These are phyloP conservation scores for Myiopsitta monachus DNA, from an alignment of 2,113 vertebrate genomes.

Conservation along the genomic window DNA sequence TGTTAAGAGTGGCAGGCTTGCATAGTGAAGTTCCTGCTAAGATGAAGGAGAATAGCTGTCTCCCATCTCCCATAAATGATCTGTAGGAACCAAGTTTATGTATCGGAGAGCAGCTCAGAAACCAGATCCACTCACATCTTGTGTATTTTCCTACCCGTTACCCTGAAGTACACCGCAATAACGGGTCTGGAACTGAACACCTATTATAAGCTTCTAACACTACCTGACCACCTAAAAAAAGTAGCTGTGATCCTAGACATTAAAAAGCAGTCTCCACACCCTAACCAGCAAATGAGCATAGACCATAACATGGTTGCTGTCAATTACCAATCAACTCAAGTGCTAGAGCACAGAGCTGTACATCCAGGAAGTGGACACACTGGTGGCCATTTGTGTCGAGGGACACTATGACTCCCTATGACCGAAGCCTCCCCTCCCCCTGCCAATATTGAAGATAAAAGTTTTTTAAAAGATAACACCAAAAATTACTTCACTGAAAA, in stretches of 20 bases:
- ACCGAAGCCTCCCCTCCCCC: not conserved
- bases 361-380: not conserved
- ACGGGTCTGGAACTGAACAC: not conserved
- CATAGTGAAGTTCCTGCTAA: not conserved
- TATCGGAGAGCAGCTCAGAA: not conserved
- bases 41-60: not conserved
- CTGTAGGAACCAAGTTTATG: not conserved
- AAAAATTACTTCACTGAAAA: not conserved
- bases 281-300: not conserved
- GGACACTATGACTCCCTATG: not conserved
- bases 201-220: not conserved
- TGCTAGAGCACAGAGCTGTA: not conserved
- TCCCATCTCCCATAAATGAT: not conserved
- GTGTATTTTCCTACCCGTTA: not conserved
- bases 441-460: not conserved
- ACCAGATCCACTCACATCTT: not conserved
- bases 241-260: not conserved
- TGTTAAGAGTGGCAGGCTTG: not conserved
- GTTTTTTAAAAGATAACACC: not conserved
- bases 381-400: not conserved
- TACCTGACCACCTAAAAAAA: not conserved
- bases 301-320: not conserved
- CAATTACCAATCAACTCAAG: not conserved
- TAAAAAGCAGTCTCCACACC: fast-evolving
- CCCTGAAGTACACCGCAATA: not conserved